Conservation (phyloP, 2,797 vertebrate genomes). For the Bucorvus abyssinicus region DNA sequence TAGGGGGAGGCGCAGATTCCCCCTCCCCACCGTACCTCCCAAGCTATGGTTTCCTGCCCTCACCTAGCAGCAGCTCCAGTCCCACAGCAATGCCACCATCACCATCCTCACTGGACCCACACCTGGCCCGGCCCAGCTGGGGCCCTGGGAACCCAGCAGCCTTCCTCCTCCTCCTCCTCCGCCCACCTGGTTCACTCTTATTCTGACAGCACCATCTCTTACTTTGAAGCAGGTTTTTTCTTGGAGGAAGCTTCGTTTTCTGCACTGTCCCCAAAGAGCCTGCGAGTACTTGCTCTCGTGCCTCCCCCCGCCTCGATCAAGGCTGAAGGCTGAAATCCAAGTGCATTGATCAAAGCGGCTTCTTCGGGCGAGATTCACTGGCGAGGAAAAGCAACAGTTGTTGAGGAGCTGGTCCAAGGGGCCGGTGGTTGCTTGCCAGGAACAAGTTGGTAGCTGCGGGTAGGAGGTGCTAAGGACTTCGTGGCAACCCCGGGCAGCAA, state of each 20-base stretch:
- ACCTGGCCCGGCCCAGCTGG: background rate
- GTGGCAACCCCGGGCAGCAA: rapidly evolving
- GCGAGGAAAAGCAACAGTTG: slow-evolving; percentile 18
- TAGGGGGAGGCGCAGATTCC: rapidly evolving
- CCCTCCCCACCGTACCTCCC: background rate
- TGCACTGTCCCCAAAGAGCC: background rate
- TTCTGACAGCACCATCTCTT: slow-evolving; percentile 22
- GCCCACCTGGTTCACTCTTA: background rate
- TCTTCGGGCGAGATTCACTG: slow-evolving; percentile 4
- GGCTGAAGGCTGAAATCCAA: slow-evolving; percentile 62
- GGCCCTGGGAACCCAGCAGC: background rate
- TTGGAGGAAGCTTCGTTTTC: background rate
- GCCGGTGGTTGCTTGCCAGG: rapidly evolving
- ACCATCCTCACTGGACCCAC: background rate
- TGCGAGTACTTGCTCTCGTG: background rate
- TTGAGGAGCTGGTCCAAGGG: background rate
- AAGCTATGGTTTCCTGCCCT: background rate
- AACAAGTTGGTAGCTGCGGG: background rate
- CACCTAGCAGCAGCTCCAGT: background rate
- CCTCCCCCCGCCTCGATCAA: slow-evolving; percentile 63
- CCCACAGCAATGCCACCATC: background rate
- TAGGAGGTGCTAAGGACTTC: background rate
- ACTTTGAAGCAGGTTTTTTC: slow-evolving; percentile 56
- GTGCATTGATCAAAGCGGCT: slow-evolving; percentile 33
- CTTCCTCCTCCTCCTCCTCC: background rate